Conservation (phyloP, 2,888 invertebrate genomes). For the Odontothrips loti region DNA sequence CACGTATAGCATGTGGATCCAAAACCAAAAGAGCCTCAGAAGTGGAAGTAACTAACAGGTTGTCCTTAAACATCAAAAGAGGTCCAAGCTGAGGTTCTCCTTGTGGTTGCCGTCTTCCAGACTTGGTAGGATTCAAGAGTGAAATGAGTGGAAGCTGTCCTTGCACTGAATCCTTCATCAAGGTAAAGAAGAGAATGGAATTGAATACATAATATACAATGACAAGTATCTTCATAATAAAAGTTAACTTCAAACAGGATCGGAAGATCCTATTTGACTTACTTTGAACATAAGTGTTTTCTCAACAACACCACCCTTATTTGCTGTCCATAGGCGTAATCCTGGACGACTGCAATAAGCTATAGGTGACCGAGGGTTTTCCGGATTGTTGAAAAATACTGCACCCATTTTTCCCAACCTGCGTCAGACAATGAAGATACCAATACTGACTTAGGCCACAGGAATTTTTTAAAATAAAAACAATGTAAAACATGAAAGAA, state of each 20-base stretch:
- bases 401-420: conserved; percentile 63
- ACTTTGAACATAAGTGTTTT: conserved; percentile 83
- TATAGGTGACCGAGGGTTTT: conserved; percentile 48
- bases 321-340: conserved; percentile 77
- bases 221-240: conserved; percentile 41
- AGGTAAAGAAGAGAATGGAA: conserved; percentile 14
- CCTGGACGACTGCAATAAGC: conserved; percentile 79
- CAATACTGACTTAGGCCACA: conserved; percentile 29
- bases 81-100: conserved; percentile 61
- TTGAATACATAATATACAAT: background rate
- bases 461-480: background rate
- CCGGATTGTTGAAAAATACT: conserved; percentile 55
- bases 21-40: conserved; percentile 67
- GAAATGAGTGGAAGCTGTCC: conserved; percentile 47
- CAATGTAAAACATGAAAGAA: background rate
- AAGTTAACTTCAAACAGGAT: conserved; percentile 13
- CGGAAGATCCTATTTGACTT: no score
- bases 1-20: conserved; percentile 58
- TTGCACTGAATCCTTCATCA: conserved; percentile 34
- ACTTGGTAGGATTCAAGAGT: conserved; percentile 61
- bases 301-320: conserved; percentile 68
- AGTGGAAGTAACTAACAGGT: conserved; percentile 70
- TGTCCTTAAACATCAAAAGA: conserved; percentile 63
- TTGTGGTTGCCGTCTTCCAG: conserved; percentile 45
- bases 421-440: conserved; percentile 33